These are phyloP conservation scores for Nettapus auritus DNA, from an alignment of 2,113 vertebrate species.

Conservation along the genomic window DNA sequence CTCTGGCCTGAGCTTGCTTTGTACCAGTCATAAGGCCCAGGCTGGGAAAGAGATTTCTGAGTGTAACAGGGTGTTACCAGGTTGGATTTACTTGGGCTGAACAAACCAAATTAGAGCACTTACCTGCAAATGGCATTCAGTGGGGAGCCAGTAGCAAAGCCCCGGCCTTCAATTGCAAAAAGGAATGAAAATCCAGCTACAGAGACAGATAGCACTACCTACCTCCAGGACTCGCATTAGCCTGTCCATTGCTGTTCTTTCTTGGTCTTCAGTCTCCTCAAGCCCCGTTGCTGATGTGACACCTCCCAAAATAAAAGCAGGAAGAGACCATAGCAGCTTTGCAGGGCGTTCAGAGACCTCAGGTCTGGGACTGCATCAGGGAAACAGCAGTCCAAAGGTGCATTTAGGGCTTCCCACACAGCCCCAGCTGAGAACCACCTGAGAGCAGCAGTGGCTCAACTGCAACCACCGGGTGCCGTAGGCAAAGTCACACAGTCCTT, in stretches of 20 bases:
- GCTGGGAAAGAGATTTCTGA: rapidly evolving
- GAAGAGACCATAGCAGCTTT: not conserved
- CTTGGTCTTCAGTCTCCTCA: not conserved
- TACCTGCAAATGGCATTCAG: not conserved
- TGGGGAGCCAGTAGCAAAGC: not conserved
- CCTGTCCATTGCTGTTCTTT: not conserved
- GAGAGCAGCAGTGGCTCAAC: rapidly evolving
- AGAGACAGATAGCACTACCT: not conserved
- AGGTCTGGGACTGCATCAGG: not conserved
- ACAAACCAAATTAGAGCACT: not conserved
- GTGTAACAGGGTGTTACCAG: rapidly evolving
- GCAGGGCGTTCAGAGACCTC: not conserved
- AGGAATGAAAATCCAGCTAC: not conserved
- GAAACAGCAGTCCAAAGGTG: rapidly evolving
- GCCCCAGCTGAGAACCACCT: not conserved
- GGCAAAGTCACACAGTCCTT: not conserved
- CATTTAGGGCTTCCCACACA: not conserved
- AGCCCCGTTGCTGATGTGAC: not conserved
- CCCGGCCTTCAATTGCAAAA: not conserved
- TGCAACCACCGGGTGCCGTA: not conserved
- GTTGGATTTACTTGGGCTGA: not conserved
- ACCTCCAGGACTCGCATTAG: not conserved
- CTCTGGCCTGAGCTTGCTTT: not conserved
- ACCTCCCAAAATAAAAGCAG: not conserved
- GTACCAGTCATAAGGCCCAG: rapidly evolving